Evolutionary conservation across 2,888 invertebrate genomes (phyloP), one percentile per base, ranked within the genome.

Genomic region (Plutella xylostella): DNA sequence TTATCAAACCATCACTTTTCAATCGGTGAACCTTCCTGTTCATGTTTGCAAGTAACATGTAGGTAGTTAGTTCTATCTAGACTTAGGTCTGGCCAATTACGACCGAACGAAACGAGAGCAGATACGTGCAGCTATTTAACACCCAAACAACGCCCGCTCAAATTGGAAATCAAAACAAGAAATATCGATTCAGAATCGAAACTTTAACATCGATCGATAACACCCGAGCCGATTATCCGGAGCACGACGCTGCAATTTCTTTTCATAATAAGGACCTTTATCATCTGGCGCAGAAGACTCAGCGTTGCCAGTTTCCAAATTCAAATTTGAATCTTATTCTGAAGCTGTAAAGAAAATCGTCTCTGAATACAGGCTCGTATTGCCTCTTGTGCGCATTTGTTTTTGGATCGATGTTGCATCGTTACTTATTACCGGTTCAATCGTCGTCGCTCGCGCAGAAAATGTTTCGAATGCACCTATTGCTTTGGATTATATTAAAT

Each of bases 401-500:
- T n/a, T n/a, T n/a, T n/a, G 21, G 20, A n/a, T 40, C 7, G 15
- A 25, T 31, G 19, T 42, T 28, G 28, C 28, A 2, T 28, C 28
- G 28, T 28, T 28, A 6, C 28, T 28, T n/a, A n/a, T n/a, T n/a
- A n/a, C n/a, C n/a, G n/a, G n/a, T n/a, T n/a, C 12, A 41, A 14
- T 41, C 18, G 28, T 9, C 3, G 11, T n/a, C 30, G 30, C 12
- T 41, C 12, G 34, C n/a, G 9, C 44, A 30, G 51, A 57, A 60
- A 62, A 62, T 53, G 54, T 56, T 65, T 58, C 65, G 67, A 73
- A 64, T 72, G 70, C 71, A 74, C 65, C 78, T 77, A 79, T 79
- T 80, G 73, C 80, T 80, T 83, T 82, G 78, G 78, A 79, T 80
- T 80, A 83, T 82, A 82, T 82, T 83, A 82, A 82, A 83, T 82